A percentile compares a stretch with the other conserved stretches of the same genome.
These are phyloP conservation scores for Telmatochromis sp. DNA, from an alignment of 2,113 vertebrate genomes.

Conservation along the genomic window DNA sequence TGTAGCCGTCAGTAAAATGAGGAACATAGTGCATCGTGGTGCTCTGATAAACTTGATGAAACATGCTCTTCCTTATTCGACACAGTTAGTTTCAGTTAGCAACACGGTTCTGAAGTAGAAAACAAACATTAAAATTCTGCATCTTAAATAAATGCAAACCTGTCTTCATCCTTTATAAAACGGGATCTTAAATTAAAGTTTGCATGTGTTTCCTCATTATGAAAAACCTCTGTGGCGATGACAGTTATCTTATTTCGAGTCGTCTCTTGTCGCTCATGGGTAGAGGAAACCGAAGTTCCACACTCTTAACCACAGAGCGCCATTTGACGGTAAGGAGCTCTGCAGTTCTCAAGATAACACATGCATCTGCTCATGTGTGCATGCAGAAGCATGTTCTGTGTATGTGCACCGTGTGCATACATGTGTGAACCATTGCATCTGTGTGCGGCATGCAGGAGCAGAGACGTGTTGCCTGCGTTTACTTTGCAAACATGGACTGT, in stretches of 20 bases:
- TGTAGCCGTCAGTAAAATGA: not conserved
- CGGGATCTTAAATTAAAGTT: not conserved
- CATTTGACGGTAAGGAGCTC: not conserved
- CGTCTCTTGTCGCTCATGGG: not conserved
- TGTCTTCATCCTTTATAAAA: not conserved
- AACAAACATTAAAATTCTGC: not conserved
- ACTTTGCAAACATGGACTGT: not conserved
- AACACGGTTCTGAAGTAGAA: not conserved
- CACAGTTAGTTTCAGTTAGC: not conserved
- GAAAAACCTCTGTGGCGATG: not conserved
- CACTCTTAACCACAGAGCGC: conserved; percentile 1
- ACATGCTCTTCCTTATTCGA: not conserved
- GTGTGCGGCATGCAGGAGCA: not conserved
- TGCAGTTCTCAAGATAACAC: not conserved
- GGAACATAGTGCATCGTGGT: not conserved
- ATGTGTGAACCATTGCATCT: not conserved
- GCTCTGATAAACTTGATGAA: not conserved
- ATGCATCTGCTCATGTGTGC: not conserved
- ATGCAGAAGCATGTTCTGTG: not conserved
- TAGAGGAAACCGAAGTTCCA: conserved; percentile 9
- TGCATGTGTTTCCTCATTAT: not conserved
- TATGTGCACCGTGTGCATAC: not conserved
- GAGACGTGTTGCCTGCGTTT: not conserved
- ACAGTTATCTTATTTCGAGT: not conserved
- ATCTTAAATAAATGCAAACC: not conserved